Base-by-base conservation (phyloP, 2,797 vertebrate species). In the Enteromius anoplus region DNA sequence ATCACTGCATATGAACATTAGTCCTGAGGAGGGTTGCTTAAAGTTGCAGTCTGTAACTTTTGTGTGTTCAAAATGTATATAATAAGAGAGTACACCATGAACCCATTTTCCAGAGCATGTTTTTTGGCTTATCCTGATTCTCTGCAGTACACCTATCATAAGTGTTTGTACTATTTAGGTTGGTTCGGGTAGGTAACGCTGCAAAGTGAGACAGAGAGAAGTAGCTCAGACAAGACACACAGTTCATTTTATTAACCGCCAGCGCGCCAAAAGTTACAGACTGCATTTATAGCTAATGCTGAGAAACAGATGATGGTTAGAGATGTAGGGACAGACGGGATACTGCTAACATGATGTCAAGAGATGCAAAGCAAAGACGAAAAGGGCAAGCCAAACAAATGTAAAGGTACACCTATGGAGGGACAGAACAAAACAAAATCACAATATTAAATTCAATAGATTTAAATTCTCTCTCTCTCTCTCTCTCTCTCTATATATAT, bases 351-450 rank as follows among this genome's bases (percentile, higher is more conserved):
- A 93, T 78, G 89, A 89, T 40, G 93, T 90, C 83, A 93, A 93
- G 80, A 93, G 90, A 86, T 94, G 94, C 91, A 96, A 89, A 69
- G 96, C 85, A 89, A 96, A 93, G 84, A 96, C 91, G 88, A 93
- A 92, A 85, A 95, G 83, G 68, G 92, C 91, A 91, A 96, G 91
- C 91, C 93, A 96, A 81, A 93, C 88, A 93, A 90, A 88, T 72
- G 91, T 88, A 91, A 92, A 89, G 8, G 89, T 94, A 94, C 89
- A 94, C 91, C 95, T 96, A 91, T 68, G 93, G 86, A 88, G 90
- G 71, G 80, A 88, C 91, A 89, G 86, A 90, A 76, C 89, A 88
- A 90, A 80, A 85, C 79, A 89, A 89, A 51, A 84, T 78, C 83
- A 89, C 58, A 88, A 53, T 66, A 89, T 90, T 87, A 91, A 91